Evolutionary conservation across 2,113 vertebrate genomes (phyloP), one percentile per base, ranked within the genome.

Genomic region (Aegotheles bennettii): DNA sequence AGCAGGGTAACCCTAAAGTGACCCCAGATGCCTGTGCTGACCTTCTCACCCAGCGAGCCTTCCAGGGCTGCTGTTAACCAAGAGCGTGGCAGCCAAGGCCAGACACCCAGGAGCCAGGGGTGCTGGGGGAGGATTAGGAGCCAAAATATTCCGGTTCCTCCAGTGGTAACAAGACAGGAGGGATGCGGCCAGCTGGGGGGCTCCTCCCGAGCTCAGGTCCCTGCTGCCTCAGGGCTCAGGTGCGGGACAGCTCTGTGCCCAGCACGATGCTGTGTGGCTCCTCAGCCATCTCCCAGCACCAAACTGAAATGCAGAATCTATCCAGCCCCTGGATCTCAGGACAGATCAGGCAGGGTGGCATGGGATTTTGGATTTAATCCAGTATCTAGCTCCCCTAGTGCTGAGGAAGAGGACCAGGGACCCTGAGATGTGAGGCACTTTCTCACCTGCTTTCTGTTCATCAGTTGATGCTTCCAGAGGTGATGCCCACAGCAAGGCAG

Each of bases 101-200:
- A 95, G 97, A 97, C 96, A 94, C 95, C 79, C 79, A 21, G 94
- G 96, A 97, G 96, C 94, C 96, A 7, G 70, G 56, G 51, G 19
- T 81, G 93, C 60, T 61, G 71, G 47, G 69, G 64, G 45, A 85
- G 86, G 95, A 92, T 95, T 94, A 95, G 75, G 53, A 95, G 75
- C 74, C 60, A 42, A 47, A 96, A 56, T n/a, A 67, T 50, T 57
- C 89, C 33, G 7, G 59, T 54, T 77, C 89, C 50, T 65, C 29
- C 2, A 0, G 50, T 23, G 2, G 78, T 31, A 36, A 64, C 38
- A 38, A 38, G 5, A 14, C 70, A 35, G 54, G 43, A 36, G 80
- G 87, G 83, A 70, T 6, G 21, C 0, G 0, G 64, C 23, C 4
- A 1, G 45, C 57, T 4, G 2, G 24, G 2, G 16, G 60, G 59